Evolutionary conservation across 2,797 vertebrate species (phyloP).

Genomic region (Threskiornis aethiopicus): DNA sequence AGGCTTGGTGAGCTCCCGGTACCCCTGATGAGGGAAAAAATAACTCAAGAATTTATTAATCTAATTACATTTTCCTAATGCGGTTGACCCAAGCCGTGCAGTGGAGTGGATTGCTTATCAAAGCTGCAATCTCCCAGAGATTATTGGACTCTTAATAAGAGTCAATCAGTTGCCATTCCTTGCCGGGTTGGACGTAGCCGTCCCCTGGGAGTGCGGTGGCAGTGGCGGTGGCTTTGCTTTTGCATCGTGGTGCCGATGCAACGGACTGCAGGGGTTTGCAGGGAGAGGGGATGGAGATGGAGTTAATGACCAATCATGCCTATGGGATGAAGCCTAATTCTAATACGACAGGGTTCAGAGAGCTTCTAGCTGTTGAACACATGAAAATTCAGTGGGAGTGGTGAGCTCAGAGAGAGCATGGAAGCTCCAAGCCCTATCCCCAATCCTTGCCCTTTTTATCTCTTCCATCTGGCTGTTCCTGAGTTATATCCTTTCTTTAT

Average conservation of each 20-base stretch:
- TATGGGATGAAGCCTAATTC: too few species aligned
- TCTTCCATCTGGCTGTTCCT: too few species aligned
- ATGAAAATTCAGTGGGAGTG: too few species aligned
- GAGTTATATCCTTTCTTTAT: too few species aligned
- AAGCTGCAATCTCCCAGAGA: conserved; percentile 2
- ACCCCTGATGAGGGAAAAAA: neutral
- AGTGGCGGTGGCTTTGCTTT: neutral
- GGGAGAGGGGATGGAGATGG: neutral
- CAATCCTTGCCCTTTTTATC: too few species aligned
- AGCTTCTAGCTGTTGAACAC: too few species aligned
- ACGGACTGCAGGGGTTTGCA: neutral
- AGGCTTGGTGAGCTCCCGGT: neutral
- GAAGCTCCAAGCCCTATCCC: too few species aligned
- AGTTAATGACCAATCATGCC: too few species aligned
- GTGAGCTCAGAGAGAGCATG: too few species aligned
- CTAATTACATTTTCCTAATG: conserved; percentile 70
- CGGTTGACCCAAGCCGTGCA: conserved; percentile 22
- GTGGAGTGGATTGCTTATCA: conserved; percentile 12
- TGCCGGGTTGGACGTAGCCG: neutral
- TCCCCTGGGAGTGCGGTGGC: neutral
- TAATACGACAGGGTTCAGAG: too few species aligned
- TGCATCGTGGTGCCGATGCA: neutral
- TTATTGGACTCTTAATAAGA: conserved; percentile 53
- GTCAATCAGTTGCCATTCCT: conserved; percentile 31
- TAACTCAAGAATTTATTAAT: conserved; percentile 56